Base-by-base conservation (phyloP, 2,797 vertebrate species). In the Megaceryle alcyon region DNA sequence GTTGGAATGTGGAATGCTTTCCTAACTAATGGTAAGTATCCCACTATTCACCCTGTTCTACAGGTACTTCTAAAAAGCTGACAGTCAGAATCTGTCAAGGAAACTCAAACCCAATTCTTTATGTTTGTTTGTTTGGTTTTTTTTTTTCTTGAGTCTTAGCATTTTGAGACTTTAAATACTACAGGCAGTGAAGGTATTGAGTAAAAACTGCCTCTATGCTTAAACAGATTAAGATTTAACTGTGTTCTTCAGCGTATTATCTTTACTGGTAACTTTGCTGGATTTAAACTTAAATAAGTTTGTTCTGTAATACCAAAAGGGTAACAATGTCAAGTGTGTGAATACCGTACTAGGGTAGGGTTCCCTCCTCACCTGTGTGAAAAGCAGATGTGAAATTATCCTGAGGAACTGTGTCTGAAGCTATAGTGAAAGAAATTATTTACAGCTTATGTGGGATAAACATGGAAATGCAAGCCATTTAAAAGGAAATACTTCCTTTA, bases 341-440 rank as follows among this genome's bases (percentile, higher is more conserved):
- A 83, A 64, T 72, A 56, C 25, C 29, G 3, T 29, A 7, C 25
- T 53, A 41, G 37, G 41, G 49, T 39, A 78, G 65, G 44, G 44
- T 87, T 92, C 33, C 33, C 39, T n/a, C 21, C 26, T 85, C 35
- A 66, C 29, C 69, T 94, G 13, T 59, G 16, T 64, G 51, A 91
- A 90, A 82, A 86, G 65, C 76, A 94, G 80, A 75, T 93, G 35
- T 79, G 84, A 83, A 96, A 54, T 69, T 92, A 56, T 89, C 41
- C 57, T 66, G 33, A 93, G 78, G 72, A 94, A 10, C 71, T 43
- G 43, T 78, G 69, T 96, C 90, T 92, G 85, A 92, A 95, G 56
- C 44, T 79, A 3, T 48, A 90, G 61, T 5, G 5, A 64, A 66
- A 61, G 18, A 70, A 82, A 75, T 93, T 3, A 92, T 93, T 94